Evolutionary conservation across 2,888 invertebrate genomes (phyloP).

Genomic region (Noctua janthina): DNA sequence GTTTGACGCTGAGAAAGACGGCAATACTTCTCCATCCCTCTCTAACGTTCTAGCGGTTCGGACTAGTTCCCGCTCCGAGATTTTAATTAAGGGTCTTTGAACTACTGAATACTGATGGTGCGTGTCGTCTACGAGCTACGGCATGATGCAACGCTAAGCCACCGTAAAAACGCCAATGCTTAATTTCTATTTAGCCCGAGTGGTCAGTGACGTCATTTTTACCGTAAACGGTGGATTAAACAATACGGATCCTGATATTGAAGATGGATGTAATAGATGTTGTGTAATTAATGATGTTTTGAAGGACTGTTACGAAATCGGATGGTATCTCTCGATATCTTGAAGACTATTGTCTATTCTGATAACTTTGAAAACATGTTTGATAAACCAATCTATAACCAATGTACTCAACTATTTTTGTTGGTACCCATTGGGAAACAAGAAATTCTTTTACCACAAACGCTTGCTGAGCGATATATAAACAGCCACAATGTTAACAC

Average conservation of each 20-base stretch:
- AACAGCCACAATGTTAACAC: slow-evolving; percentile 8
- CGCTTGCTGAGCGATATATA: neutral
- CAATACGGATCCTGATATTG: slow-evolving; percentile 7
- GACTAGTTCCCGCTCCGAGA: slow-evolving; percentile 71
- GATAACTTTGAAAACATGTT: slow-evolving; percentile 1
- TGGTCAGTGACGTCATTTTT: slow-evolving; percentile 50
- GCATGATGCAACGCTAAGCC: slow-evolving; percentile 67
- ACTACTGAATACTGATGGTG: slow-evolving; percentile 72
- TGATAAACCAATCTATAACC: neutral
- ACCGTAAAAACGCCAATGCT: slow-evolving; percentile 58
- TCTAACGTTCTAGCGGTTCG: slow-evolving; percentile 69
- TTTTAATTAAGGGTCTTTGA: slow-evolving; percentile 81
- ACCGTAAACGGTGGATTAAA: slow-evolving; percentile 33
- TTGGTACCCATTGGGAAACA: neutral
- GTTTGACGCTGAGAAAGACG: slow-evolving; percentile 53
- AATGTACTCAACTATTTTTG: neutral
- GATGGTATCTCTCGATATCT: neutral
- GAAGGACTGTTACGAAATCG: slow-evolving; percentile 11
- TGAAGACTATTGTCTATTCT: neutral
- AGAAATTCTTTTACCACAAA: neutral
- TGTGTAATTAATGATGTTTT: slow-evolving; percentile 10
- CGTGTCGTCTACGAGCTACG: slow-evolving; percentile 62
- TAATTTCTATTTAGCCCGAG: slow-evolving; percentile 40
- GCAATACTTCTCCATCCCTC: slow-evolving; percentile 52
- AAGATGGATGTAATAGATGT: slow-evolving; percentile 2